Evolutionary conservation across 2,797 vertebrate species (phyloP).

Genomic region (Apodemus agrarius): DNA sequence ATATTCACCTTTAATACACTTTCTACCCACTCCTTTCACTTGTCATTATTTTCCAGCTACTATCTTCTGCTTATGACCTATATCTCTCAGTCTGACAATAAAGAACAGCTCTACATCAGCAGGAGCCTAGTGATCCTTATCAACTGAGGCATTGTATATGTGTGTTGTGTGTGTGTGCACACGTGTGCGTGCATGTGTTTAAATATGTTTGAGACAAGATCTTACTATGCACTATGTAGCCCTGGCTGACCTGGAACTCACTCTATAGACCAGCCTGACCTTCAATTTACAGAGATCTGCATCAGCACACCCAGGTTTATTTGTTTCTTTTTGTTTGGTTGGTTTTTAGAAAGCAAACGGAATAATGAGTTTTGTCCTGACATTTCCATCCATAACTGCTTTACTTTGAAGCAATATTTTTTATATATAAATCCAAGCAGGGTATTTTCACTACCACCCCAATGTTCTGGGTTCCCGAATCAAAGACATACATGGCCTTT

Average conservation of each 20-base stretch:
- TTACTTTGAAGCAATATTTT: not conserved
- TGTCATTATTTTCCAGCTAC: not conserved
- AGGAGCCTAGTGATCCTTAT: not conserved
- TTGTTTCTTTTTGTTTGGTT: not conserved
- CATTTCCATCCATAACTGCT: not conserved
- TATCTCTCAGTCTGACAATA: not conserved
- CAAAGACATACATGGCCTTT: too few relatives aligned
- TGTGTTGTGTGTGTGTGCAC: not conserved
- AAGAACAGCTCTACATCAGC: not conserved
- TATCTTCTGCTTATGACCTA: not conserved
- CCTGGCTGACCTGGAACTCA: not conserved
- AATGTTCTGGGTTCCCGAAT: too few relatives aligned
- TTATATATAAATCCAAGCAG: too few relatives aligned
- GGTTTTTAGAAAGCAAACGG: not conserved
- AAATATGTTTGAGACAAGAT: conserved; percentile 1
- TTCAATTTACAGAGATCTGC: not conserved
- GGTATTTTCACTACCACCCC: too few relatives aligned
- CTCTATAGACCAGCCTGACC: not conserved
- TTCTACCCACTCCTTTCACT: not conserved
- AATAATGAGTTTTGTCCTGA: not conserved
- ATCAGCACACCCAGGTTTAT: not conserved
- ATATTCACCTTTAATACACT: not conserved
- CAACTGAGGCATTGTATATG: not conserved
- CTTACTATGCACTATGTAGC: too few relatives aligned
- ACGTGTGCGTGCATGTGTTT: too few relatives aligned